Evolutionary conservation across 1,140 invertebrate species (phyloP), one percentile per base, ranked within the genome.

Genomic region (Hylyphantes graminicola): DNA sequence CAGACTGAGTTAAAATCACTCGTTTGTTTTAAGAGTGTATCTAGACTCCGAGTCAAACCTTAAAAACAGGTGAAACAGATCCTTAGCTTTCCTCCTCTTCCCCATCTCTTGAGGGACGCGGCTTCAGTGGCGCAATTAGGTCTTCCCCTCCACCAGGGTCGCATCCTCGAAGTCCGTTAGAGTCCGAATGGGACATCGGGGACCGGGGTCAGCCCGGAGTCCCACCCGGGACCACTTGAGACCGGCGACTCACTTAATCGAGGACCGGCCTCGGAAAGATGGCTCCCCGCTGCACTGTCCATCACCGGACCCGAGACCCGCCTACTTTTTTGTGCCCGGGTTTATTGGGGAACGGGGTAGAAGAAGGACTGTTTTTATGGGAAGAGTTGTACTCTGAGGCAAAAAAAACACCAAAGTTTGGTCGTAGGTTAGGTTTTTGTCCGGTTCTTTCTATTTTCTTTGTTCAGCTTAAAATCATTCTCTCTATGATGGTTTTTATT

Each of bases 191-290:
- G 72, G 59, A n/a, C 70, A 61, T 64, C 57, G 17, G 51, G 57
- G 72, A 57, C 19, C 17, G 21, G 61, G 67, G 55, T 53, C 53
- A 54, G 80, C 67, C 55, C 21, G 11, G 15, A 35, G 77, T 70
- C 65, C 77, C 65, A 13, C 35, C 35, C 13, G 80, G 72, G 80
- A 75, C 80, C 80, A 83, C 80, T 83, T 83, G 70, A 83, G 80
- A 74, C 80, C 70, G 72, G 80, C 80, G 57, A 65, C 70, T 59
- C 80, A 83, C 80, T 83, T 83, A 83, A 83, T 83, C 80, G 35
- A 35, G 70, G 80, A 61, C 80, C 70, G 63, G 72, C n/a, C n/a
- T 72, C 35, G 72, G 80, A 67, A 70, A 70, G 72, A 83, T 83
- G 51, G 80, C 51, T 83, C 80, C 80, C 80, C 17, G 80, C 80